Evolutionary conservation across 2,113 vertebrate genomes (phyloP), one percentile per base, ranked within the genome.

Genomic region (Porphyrio hochstetteri): DNA sequence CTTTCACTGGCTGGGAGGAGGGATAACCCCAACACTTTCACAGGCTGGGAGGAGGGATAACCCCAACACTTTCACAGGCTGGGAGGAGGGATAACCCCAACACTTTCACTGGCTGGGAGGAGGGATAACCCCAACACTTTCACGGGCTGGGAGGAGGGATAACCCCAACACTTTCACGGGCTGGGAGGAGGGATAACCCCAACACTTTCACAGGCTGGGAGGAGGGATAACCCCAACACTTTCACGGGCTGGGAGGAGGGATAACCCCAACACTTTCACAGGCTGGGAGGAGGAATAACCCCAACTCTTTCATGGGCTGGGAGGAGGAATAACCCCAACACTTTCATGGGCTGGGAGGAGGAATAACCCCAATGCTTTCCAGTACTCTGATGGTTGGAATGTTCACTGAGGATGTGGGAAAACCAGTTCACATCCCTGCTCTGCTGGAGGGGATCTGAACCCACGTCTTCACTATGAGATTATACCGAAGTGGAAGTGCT

Each of bases 351-450:
- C 50, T 1, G 1, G 38, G 48, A 91, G 42, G 38, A 70, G 13
- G 9, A 92, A 44, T 65, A 86, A 71, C 28, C 27, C 14, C 48
- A 79, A 23, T 6, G 5, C 38, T 86, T 92, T 68, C 69, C 77
- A 87, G 83, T 78, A 28, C 29, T n/a, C 0, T 0, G 4, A 31
- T 83, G 67, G 48, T 79, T 84, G 80, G 88, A 72, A 70, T 33
- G 33, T 68, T 83, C 31, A 78, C 33, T 60, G 67, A 25, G n/a
- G 81, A 44, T 91, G 86, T 87, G 84, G 91, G 84, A 89, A 91
- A 95, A 96, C 89, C 74, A 79, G 91, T 95, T 92, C 77, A 69
- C 38, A 76, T 89, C 74, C 60, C 69, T 68, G 16, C 74, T 87
- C 74, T 90, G 77, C 93, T 56, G 0, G 0, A 88, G 76, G 74